Conservation (phyloP, 2,888 invertebrate genomes). For the Deroplatys truncata region DNA sequence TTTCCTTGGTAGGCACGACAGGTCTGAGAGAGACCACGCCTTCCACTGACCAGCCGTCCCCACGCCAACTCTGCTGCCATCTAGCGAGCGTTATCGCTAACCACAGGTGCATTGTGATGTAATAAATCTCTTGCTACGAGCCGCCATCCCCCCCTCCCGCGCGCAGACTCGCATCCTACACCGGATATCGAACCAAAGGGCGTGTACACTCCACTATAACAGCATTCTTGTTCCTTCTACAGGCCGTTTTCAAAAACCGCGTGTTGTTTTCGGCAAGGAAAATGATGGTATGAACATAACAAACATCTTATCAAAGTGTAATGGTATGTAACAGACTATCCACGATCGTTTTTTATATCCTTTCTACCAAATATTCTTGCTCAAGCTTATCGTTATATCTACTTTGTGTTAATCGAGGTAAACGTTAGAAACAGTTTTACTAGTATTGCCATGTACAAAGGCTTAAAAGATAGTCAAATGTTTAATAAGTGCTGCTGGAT, state of each 20-base stretch:
- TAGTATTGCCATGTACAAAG: too few relatives aligned
- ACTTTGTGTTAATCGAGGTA: too few relatives aligned
- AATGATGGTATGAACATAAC: too few relatives aligned
- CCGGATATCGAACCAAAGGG: background rate
- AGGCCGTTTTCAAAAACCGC: background rate
- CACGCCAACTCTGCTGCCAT: constrained; percentile 3
- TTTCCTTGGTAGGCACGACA: background rate
- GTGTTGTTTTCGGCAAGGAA: too few relatives aligned
- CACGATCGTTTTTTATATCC: too few relatives aligned
- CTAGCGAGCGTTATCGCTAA: constrained; percentile 8
- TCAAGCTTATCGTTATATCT: too few relatives aligned
- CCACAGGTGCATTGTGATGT: constrained; percentile 16
- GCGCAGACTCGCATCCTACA: background rate
- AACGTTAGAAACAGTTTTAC: too few relatives aligned
- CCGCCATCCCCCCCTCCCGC: background rate
- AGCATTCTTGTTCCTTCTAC: background rate
- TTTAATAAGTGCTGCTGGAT: too few relatives aligned
- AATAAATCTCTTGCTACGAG: constrained; percentile 5
- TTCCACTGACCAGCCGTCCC: background rate
- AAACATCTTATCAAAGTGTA: too few relatives aligned
- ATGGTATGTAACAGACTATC: too few relatives aligned
- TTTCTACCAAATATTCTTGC: too few relatives aligned
- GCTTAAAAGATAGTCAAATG: too few relatives aligned
- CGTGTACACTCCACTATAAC: background rate
- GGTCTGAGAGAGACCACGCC: background rate